Base-by-base conservation (phyloP, 1,140 invertebrate species). In the Lordiphosa mommai region DNA sequence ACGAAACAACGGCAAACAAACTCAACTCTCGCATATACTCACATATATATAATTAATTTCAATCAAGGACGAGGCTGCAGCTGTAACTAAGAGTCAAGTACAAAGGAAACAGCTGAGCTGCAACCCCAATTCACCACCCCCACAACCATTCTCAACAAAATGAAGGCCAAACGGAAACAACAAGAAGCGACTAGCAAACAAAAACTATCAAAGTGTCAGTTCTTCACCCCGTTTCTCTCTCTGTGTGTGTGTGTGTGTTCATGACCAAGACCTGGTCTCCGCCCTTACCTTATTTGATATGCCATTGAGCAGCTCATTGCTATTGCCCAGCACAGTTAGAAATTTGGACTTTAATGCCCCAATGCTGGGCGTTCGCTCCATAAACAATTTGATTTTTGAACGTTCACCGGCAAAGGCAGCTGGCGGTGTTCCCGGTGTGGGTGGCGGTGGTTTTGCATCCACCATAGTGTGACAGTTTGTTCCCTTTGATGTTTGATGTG, bases 311-410 rank as follows among this genome's bases (percentile, higher is more conserved):
- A 90, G 69, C 57, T 90, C 89, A 34, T 89, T 89, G 56, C 89
- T 90, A 57, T 89, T 90, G 14, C 89, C 89, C 12, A 90, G 67
- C 38, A 90, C 89, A 3, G 89, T 89, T 36, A 90, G 57, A 64
- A 90, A 89, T 65, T 89, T 89, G 23, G 89, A 88, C 61, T 89
- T 90, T 8, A 90, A 61, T 32, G 89, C 82, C 4, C 87, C 87
- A 53, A 88, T 89, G 32, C 86, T 88, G 40, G 89, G 89, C 1
- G 89, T 89, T 2, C 88, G 72, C 17, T 79, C 88, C 88, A 90
- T 89, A 49, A 90, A 88, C 33, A 82, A 68, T 77, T 89, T 90
- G 43, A 90, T 88, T 69, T 88, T 88, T 4, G 87, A 88, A 38
- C 86, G 77, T 48, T 88, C 87, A 3, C 85, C 85, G 63, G 76